phyloP scores from a whole-genome alignment of 2,797 vertebrate genomes.

The Notolepis coatsorum region DNA sequence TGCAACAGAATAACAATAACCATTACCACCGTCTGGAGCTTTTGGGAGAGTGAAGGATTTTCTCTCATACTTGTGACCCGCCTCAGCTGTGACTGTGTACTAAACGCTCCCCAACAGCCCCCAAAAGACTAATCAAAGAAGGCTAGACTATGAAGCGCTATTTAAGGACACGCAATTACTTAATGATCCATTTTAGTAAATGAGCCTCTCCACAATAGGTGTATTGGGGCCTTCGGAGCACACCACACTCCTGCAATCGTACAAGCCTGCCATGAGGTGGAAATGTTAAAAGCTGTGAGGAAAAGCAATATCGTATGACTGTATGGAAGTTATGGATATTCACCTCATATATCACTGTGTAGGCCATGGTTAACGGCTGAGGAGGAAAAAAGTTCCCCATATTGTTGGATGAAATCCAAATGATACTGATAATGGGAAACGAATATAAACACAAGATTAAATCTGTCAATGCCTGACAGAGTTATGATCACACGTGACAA shows the following conservation, averaged over 20 bases:
- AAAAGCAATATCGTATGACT: conserved; percentile 36
- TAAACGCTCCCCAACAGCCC: conserved; percentile 7
- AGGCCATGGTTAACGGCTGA: too few relatives aligned
- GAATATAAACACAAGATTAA: too few relatives aligned
- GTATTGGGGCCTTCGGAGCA: conserved; percentile 26
- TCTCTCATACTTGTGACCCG: conserved; percentile 8
- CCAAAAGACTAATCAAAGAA: conserved; percentile 16
- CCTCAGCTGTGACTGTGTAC: conserved; percentile 42
- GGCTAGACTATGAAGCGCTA: conserved; percentile 17
- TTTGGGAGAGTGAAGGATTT: conserved; percentile 12
- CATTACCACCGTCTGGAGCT: conserved; percentile 12
- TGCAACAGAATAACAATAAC: conserved; percentile 20
- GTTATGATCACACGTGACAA: too few relatives aligned
- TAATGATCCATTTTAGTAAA: conserved; percentile 32
- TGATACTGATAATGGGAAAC: neutral
- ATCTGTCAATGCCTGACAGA: too few relatives aligned
- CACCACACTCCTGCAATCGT: conserved; percentile 21
- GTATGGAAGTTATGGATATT: conserved; percentile 39
- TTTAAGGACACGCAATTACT: conserved; percentile 21
- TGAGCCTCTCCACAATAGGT: conserved; percentile 7
- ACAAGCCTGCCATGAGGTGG: conserved; percentile 14
- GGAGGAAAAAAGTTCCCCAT: neutral
- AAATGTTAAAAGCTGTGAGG: conserved; percentile 24
- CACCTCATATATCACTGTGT: conserved; percentile 23
- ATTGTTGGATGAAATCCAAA: neutral